Base-by-base conservation (phyloP, 2,888 invertebrate species). In the Lycocerus yunnanus region DNA sequence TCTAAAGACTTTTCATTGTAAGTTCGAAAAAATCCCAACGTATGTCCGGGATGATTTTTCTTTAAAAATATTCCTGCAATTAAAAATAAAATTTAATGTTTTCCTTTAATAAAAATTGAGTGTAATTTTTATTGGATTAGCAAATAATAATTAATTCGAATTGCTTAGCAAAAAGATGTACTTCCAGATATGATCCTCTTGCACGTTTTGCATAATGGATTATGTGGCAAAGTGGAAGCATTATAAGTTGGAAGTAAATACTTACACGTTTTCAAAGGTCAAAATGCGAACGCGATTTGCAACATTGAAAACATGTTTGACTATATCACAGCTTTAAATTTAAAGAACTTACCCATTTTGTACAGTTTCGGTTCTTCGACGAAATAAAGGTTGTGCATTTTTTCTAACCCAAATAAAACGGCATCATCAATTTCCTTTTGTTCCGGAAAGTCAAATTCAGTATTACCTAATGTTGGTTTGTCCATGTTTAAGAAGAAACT, bases 11-110 rank as follows among this genome's bases (percentile, higher is more conserved):
- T 90, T 65, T 90, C 90, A 1, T 90, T 89, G 16, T 93, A 93
- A 1, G 90, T 90, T 84, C 93, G 93, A 87, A 94, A 94, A 1
- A 91, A 91, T 0, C 93, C 93, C 66, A 93, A 91, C 83, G 90
- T 92, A 11, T 90, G 89, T 1, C 92, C 93, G 6, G 94, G 93
- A 81, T 93, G 91, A 66, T 90, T 89, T 66, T 88, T 87, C 15
- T 90, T 88, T 76, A 94, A 85, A 87, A 90, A 91, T 5, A 93
- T 85, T 66, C 93, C 94, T 94, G 84, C 15, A 68, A 43, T 15
- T 13, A 11, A 13, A 27, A 15, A 63, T 9, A 14, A 63, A 63
- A 11, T 63, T 15, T 8, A 10, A 24, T 1, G 61, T 14, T 59
- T 59, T 15, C 3, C 15, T 0, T 15, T 10, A n/a, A 15, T 18